A percentile compares a stretch with the other conserved stretches of the same genome.
phyloP scores from a whole-genome alignment of 2,113 vertebrate species.

The Hylia prasina region DNA sequence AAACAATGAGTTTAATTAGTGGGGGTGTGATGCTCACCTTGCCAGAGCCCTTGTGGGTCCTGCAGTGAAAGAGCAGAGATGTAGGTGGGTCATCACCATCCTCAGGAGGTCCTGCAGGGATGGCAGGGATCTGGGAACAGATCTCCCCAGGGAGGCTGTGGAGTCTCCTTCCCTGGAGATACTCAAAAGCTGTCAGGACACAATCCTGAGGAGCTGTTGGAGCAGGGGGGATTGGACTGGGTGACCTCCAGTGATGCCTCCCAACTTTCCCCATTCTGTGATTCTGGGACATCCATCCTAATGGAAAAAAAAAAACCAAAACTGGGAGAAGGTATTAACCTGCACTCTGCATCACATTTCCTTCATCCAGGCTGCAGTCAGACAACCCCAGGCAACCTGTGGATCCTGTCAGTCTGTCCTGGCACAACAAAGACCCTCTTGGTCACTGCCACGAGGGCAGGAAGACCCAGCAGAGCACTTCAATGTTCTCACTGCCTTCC shows the following conservation, averaged over 20 bases:
- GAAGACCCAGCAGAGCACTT: background rate
- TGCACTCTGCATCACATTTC: background rate
- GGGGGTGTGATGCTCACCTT: background rate
- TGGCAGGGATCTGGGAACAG: background rate
- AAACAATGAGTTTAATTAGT: background rate
- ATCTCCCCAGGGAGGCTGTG: background rate
- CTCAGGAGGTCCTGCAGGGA: background rate
- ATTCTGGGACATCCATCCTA: background rate
- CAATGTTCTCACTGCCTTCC: background rate
- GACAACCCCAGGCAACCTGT: background rate
- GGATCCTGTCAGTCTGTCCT: background rate
- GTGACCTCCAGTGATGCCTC: background rate
- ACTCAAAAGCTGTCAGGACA: background rate
- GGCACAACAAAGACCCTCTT: background rate
- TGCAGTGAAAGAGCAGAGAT: background rate
- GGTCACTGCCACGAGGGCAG: background rate
- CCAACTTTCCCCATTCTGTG: background rate
- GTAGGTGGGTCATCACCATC: background rate
- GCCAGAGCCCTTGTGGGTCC: background rate
- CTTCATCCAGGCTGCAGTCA: background rate
- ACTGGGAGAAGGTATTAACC: background rate
- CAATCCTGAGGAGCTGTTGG: background rate
- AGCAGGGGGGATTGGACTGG: background rate
- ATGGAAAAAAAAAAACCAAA: no score
- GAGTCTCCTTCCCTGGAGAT: background rate